Base-by-base conservation (phyloP, 2,888 invertebrate species). In the Scaptomyza reducta region DNA sequence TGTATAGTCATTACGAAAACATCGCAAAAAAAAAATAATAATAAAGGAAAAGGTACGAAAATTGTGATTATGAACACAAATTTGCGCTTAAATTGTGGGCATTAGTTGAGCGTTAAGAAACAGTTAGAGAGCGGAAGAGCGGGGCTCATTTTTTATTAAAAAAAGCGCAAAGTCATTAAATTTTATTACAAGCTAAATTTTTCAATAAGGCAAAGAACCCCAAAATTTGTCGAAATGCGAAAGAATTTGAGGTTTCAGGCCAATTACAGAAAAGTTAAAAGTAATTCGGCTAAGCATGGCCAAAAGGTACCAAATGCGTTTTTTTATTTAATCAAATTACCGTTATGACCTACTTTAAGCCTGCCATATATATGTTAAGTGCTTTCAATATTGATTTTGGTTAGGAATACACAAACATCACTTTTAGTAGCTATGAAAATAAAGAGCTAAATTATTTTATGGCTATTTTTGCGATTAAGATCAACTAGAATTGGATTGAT, bases 61-160 rank as follows among this genome's bases (percentile, higher is more conserved):
- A 80, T 81, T 83, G 85, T 83, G 85, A 79, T 87, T 85, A 85
- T 87, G 79, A 83, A 81, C 79, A 76, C 81, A 83, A 86, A 87
- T 86, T 86, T 75, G 61, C 77, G 83, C 83, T 83, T 81, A 80
- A 83, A 85, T 79, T 81, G 74, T 67, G 70, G 65, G 68, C 60
- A 55, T 58, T 68, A 58, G 60, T 60, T 60, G 54, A 31, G 40
- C 45, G 38, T 44, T 56, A 41, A 42, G 44, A 35, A n/a, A 1
- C 9, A 10, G 42, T 18, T 16, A 6, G 14, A 40, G n/a, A 9
- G 9, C 4, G 18, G 42, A 57, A 14, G 18, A 42, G 10, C 6
- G 25, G 16, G 35, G 51, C 59, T 51, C 47, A 63, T 72, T 82
- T 82, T 83, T 82, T 83, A 82, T 77, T 77, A 77, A 79, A 83